phyloP scores from a whole-genome alignment of 2,113 vertebrate genomes.

The Austrofundulus limnaeus region DNA sequence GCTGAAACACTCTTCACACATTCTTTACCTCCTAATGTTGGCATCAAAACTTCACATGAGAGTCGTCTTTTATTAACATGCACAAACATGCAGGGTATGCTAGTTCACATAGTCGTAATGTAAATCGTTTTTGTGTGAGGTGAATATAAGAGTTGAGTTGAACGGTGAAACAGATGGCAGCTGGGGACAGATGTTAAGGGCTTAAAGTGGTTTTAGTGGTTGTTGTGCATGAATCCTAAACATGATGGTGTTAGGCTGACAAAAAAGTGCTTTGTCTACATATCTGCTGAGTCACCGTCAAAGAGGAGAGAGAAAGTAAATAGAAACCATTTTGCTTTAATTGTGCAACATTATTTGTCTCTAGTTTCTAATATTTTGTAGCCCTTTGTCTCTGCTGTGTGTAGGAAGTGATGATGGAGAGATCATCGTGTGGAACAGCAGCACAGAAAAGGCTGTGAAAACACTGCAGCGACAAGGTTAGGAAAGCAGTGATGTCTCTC shows the following conservation, averaged over 20 bases:
- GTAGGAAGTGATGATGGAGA: conserved; percentile 78
- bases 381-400: conserved; percentile 7
- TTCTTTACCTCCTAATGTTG: conserved; percentile 55
- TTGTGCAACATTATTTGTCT: neutral
- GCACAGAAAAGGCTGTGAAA: conserved; percentile 76
- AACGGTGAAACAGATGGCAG: conserved; percentile 45
- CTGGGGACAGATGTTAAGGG: conserved; percentile 45
- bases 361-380: neutral
- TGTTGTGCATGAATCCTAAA: neutral
- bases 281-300: neutral
- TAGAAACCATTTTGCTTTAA: neutral
- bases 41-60: conserved; percentile 35
- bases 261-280: conserved; percentile 2
- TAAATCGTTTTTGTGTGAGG: conserved; percentile 31
- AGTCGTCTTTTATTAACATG: conserved; percentile 26
- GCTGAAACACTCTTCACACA: conserved; percentile 32
- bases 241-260: conserved; percentile 1
- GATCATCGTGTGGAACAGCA: conserved; percentile 81
- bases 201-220: conserved; percentile 36
- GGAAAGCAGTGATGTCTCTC: conserved; percentile 51
- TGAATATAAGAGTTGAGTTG: neutral
- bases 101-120: conserved; percentile 16
- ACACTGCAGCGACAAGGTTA: conserved; percentile 61
- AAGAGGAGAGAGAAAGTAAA: neutral
- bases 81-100: neutral